Evolutionary conservation across 2,113 vertebrate genomes (phyloP).

Genomic region (Paramisgurnus dabryanus): DNA sequence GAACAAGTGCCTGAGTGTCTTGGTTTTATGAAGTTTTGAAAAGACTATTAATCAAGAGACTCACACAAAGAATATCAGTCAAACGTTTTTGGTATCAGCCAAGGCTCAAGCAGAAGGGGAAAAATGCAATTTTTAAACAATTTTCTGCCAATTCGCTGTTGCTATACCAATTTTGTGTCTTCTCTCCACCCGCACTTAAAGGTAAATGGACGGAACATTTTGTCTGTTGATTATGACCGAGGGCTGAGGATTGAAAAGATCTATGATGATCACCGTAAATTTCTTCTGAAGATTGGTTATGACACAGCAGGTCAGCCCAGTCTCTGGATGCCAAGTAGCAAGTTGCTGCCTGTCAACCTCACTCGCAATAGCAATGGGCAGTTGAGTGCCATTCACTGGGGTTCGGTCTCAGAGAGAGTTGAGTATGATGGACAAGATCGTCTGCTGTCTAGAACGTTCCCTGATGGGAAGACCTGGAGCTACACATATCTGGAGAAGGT

Average conservation of each 20-base stretch:
- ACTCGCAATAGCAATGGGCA: constrained; percentile 92
- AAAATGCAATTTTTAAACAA: not conserved
- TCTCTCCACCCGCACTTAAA: constrained; percentile 57
- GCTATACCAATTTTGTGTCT: constrained; percentile 14
- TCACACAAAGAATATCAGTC: constrained; percentile 2
- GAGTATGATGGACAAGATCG: constrained; percentile 93
- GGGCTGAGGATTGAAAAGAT: constrained; percentile 96
- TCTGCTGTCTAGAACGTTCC: constrained; percentile 89
- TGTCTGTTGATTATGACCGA: constrained; percentile 97
- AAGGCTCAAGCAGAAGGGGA: not conserved
- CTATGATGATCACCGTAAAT: constrained; percentile 99
- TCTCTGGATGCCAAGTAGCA: constrained; percentile 96
- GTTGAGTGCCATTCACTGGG: constrained; percentile 92
- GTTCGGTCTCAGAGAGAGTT: constrained; percentile 87
- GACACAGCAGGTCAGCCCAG: constrained; percentile 92
- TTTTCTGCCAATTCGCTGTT: constrained; percentile 25
- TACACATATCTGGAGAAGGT: constrained; percentile 99
- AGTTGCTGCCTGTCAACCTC: constrained; percentile 94
- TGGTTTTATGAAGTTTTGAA: constrained; percentile 2
- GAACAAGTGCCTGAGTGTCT: not conserved
- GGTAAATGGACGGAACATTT: constrained; percentile 98
- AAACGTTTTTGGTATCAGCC: not conserved
- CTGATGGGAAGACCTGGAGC: constrained; percentile 97
- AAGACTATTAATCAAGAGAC: not conserved
- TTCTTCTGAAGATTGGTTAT: constrained; percentile 93